These are phyloP conservation scores for Crocodylus rhombifer DNA, from an alignment of 2,797 vertebrate species.

Conservation along the genomic window DNA sequence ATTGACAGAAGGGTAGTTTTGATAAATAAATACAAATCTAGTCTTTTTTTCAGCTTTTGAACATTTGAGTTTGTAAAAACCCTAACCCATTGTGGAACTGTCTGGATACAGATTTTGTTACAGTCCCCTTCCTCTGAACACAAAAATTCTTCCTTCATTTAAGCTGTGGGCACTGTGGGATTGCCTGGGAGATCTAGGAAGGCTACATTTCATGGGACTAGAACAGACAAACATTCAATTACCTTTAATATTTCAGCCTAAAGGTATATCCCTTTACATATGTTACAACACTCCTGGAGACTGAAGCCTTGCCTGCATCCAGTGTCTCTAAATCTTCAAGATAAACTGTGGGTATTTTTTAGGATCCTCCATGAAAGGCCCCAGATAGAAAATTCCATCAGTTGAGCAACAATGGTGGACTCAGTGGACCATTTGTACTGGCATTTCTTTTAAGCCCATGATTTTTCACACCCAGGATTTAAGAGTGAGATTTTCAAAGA, in stretches of 20 bases:
- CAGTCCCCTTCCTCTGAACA: no score
- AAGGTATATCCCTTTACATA: background rate
- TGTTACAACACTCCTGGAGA: background rate
- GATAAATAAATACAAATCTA: conserved; percentile 27
- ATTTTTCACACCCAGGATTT: background rate
- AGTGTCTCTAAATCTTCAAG: background rate
- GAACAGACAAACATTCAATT: background rate
- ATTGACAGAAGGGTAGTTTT: background rate
- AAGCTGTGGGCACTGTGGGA: background rate
- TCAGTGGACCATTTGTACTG: background rate
- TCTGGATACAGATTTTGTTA: background rate
- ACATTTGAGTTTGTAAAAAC: background rate
- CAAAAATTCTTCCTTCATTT: background rate
- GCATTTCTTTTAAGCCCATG: background rate
- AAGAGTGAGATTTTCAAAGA: background rate
- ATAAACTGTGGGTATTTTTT: background rate
- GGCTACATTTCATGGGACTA: background rate
- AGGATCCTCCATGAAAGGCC: background rate
- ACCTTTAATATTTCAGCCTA: background rate
- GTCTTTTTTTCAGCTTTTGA: background rate
- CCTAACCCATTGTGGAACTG: background rate
- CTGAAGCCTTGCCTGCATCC: background rate
- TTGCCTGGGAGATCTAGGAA: background rate
- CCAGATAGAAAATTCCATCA: background rate
- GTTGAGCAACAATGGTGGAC: background rate